phyloP scores from a whole-genome alignment of 2,113 vertebrate genomes.

The Anser brachyrhynchus region DNA sequence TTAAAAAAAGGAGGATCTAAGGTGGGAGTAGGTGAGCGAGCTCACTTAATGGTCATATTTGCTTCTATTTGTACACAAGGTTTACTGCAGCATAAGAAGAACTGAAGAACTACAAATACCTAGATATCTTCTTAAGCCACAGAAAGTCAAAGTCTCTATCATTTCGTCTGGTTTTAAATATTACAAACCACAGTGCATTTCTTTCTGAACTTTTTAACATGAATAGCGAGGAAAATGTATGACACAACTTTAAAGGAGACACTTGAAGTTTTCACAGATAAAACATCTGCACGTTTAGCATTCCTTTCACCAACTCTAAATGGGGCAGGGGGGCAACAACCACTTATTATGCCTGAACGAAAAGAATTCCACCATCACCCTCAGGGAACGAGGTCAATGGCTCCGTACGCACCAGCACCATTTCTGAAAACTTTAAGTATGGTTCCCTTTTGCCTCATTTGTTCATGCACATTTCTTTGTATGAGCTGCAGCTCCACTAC shows the following conservation, averaged over 20 bases:
- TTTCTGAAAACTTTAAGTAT: background rate
- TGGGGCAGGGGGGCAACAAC: background rate
- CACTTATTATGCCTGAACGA: background rate
- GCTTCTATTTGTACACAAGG: background rate
- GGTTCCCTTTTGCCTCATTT: background rate
- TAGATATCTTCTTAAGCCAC: background rate
- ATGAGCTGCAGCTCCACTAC: background rate
- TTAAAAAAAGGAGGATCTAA: background rate
- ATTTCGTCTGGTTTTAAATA: background rate
- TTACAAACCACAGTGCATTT: background rate
- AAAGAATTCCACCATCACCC: background rate
- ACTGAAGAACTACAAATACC: background rate
- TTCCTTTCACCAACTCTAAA: background rate
- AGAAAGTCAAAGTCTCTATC: background rate
- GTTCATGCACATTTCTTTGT: background rate
- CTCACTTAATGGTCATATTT: background rate
- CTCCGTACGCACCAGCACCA: background rate
- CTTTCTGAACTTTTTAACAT: background rate
- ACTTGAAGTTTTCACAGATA: background rate
- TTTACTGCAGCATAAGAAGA: background rate
- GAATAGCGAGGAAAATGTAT: background rate
- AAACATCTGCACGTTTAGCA: background rate
- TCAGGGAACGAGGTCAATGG: background rate
- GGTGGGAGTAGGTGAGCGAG: rapidly evolving
- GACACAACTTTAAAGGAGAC: background rate